Percentiles rank a stretch among this genome's conserved stretches.
These are phyloP conservation scores for Caenorhabditis remanei DNA, from an alignment of 1,140 invertebrate genomes.

Conservation along the genomic window DNA sequence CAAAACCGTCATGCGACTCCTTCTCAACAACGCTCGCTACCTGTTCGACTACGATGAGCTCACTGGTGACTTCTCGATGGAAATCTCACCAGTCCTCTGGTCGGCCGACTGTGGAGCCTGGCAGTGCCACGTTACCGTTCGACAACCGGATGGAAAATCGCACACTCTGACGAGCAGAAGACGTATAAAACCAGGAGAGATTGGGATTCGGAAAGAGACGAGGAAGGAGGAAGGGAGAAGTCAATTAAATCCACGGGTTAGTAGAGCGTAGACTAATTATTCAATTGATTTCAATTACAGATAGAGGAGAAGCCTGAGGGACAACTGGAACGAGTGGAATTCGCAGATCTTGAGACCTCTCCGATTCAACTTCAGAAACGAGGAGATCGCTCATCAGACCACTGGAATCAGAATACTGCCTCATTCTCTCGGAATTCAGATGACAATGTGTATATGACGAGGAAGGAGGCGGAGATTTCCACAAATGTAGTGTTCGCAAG, in stretches of 20 bases:
- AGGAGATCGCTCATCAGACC: constrained; percentile 22
- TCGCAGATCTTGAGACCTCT: background rate
- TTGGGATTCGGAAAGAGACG: background rate
- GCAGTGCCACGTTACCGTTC: constrained; percentile 65
- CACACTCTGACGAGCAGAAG: constrained; percentile 60
- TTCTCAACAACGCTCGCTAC: constrained; percentile 63
- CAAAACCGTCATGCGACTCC: constrained; percentile 59
- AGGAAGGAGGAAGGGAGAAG: background rate
- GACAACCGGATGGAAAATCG: constrained; percentile 55
- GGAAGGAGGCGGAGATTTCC: constrained; percentile 3
- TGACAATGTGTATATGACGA: constrained; percentile 39
- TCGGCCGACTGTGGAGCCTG: constrained; percentile 57
- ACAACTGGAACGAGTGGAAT: background rate
- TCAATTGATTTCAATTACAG: background rate
- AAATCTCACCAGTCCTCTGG: constrained; percentile 60
- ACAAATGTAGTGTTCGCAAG: constrained; percentile 33
- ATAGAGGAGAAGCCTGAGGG: background rate
- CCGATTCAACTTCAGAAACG: constrained; percentile 30
- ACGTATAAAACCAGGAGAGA: constrained; percentile 26
- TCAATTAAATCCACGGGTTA: background rate
- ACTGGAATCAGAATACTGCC: background rate
- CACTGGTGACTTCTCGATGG: constrained; percentile 65
- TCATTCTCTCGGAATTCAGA: constrained; percentile 39
- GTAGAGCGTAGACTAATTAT: background rate
- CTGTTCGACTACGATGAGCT: constrained; percentile 65